phyloP scores from a whole-genome alignment of 2,888 invertebrate species.

The Chloromyia formosa region DNA sequence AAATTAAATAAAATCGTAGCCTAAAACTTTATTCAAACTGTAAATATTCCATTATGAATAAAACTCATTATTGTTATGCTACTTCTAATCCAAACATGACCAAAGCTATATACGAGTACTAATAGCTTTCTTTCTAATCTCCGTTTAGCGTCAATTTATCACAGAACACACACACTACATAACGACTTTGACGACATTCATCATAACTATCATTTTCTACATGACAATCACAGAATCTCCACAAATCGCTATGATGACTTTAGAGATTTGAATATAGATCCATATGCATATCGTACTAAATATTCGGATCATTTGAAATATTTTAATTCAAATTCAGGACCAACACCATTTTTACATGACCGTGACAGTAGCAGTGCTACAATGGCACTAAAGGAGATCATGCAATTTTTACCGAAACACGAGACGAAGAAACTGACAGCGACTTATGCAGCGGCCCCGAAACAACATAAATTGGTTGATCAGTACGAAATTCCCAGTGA shows the following conservation, averaged over 20 bases:
- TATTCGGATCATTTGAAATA: constrained; percentile 23
- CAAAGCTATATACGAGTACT: not conserved
- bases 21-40: no score
- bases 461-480: constrained; percentile 43
- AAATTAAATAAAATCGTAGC: no score
- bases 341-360: constrained; percentile 40
- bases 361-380: constrained; percentile 56
- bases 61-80: no score
- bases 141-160: constrained; percentile 27
- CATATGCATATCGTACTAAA: constrained; percentile 13
- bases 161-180: constrained; percentile 8
- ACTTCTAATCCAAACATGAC: not conserved
- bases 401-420: constrained; percentile 56
- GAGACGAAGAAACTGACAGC: constrained; percentile 47
- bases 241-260: constrained; percentile 6
- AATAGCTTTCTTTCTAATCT: constrained; percentile 24
- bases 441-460: constrained; percentile 54
- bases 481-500: constrained; percentile 50
- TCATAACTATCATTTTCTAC: constrained; percentile 19
- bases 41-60: no score
- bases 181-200: constrained; percentile 15
- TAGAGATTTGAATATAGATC: constrained; percentile 7
- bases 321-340: constrained; percentile 46
- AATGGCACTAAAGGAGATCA: constrained; percentile 60
- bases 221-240: constrained; percentile 27